phyloP scores from a whole-genome alignment of 2,888 invertebrate species.

The Microctonus hyperodae region DNA sequence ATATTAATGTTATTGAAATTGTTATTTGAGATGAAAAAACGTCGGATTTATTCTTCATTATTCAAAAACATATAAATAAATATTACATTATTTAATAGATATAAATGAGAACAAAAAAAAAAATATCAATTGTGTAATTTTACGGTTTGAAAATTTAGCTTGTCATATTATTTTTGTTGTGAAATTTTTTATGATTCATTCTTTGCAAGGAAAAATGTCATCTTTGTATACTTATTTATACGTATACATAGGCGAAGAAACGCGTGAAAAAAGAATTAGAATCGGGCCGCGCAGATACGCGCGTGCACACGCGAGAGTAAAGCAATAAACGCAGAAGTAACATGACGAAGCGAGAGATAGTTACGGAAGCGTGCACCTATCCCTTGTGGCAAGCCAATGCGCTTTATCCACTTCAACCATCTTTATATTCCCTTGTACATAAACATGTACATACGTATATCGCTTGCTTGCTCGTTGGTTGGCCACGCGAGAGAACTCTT shows the following conservation, averaged over 20 bases:
- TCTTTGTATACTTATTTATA: conserved; percentile 20
- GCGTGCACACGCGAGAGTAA: conserved; percentile 29
- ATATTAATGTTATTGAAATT: no score
- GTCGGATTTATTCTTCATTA: no score
- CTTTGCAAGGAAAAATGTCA: conserved; percentile 48
- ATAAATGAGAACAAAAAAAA: not conserved
- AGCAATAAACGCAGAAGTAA: conserved; percentile 11
- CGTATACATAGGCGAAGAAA: not conserved
- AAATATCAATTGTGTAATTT: conserved; percentile 47
- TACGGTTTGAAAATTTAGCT: conserved; percentile 52
- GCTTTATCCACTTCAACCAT: conserved; percentile 48
- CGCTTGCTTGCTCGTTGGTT: conserved; percentile 27
- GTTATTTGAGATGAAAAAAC: no score
- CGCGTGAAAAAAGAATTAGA: not conserved
- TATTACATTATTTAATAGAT: not conserved
- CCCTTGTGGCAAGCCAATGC: conserved; percentile 42
- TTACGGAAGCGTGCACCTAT: conserved; percentile 53
- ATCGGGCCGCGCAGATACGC: conserved; percentile 27
- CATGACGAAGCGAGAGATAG: conserved; percentile 44
- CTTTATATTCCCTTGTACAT: conserved; percentile 36
- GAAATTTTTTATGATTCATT: conserved; percentile 13
- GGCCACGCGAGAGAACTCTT: conserved; percentile 30
- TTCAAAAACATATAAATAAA: no score
- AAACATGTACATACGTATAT: conserved; percentile 25
- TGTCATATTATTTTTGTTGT: conserved; percentile 35